phyloP scores from a whole-genome alignment of 2,113 vertebrate genomes.

The Illadopsis cleaveri region DNA sequence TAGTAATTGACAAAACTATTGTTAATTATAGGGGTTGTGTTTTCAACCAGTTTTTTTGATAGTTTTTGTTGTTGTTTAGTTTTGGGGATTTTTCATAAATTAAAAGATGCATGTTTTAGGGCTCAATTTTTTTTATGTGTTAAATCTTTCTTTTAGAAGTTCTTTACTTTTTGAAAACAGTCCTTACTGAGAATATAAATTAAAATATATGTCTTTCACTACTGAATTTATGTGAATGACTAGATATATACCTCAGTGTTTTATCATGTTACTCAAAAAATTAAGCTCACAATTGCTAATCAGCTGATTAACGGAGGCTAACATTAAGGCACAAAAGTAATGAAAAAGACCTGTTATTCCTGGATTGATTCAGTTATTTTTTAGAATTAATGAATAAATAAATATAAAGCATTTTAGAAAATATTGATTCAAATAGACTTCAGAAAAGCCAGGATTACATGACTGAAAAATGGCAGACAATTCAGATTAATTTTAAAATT shows the following conservation, averaged over 20 bases:
- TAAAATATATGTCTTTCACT: not conserved
- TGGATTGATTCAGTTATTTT: not conserved
- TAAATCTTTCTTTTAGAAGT: not conserved
- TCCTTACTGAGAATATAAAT: not conserved
- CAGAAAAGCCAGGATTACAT: not conserved
- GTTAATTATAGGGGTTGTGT: not conserved
- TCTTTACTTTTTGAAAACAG: not conserved
- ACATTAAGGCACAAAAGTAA: not conserved
- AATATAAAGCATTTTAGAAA: not conserved
- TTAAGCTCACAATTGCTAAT: not conserved
- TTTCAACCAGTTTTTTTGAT: not conserved
- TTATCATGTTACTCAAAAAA: not conserved
- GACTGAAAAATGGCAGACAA: not conserved
- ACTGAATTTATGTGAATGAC: not conserved
- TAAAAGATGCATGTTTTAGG: not conserved
- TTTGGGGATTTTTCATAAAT: not conserved
- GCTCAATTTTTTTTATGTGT: not conserved
- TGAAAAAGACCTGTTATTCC: not conserved
- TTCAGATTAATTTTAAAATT: not conserved
- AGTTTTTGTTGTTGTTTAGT: not conserved
- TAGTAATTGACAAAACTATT: not conserved
- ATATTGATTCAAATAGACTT: not conserved
- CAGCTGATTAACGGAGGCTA: not conserved
- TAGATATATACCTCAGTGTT: not conserved
- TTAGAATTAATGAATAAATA: not conserved